Evolutionary conservation across 2,888 invertebrate genomes (phyloP).

Genomic region (Anagyrus pseudococci): DNA sequence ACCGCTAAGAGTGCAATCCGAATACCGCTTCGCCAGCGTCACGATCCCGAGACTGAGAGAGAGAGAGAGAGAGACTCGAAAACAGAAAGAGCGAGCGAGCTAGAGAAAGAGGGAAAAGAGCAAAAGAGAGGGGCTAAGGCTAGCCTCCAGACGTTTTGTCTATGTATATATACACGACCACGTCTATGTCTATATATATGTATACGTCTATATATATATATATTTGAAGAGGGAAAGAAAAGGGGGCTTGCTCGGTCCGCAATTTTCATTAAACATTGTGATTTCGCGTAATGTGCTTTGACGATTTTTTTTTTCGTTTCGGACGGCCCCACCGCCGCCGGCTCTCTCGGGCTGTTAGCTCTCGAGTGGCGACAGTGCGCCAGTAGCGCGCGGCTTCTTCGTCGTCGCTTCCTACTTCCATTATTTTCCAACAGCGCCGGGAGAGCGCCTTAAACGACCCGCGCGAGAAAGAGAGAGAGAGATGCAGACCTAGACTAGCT

Average conservation of each 20-base stretch:
- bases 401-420: conserved; percentile 51
- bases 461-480: conserved; percentile 9
- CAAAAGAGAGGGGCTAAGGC: too few species aligned
- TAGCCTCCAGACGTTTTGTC: conserved; percentile 29
- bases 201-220: too few species aligned
- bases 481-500: not conserved
- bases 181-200: not conserved
- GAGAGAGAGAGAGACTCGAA: too few species aligned
- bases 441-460: conserved; percentile 22
- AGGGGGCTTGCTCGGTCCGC: conserved; percentile 33
- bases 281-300: conserved; percentile 59
- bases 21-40: conserved; percentile 61
- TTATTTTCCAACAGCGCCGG: too few species aligned
- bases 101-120: too few species aligned
- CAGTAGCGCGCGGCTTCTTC: conserved; percentile 21
- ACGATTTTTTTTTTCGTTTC: conserved; percentile 47
- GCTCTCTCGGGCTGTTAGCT: conserved; percentile 13
- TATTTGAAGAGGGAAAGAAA: too few species aligned
- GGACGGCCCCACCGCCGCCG: not conserved
- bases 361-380: too few species aligned
- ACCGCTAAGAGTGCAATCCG: conserved; percentile 63
- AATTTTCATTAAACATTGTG: conserved; percentile 62
- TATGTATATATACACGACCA: too few species aligned
- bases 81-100: too few species aligned
- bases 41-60: too few species aligned